Evolutionary conservation across 2,888 invertebrate species (phyloP).

Genomic region (Tenthredo scrophulariae): DNA sequence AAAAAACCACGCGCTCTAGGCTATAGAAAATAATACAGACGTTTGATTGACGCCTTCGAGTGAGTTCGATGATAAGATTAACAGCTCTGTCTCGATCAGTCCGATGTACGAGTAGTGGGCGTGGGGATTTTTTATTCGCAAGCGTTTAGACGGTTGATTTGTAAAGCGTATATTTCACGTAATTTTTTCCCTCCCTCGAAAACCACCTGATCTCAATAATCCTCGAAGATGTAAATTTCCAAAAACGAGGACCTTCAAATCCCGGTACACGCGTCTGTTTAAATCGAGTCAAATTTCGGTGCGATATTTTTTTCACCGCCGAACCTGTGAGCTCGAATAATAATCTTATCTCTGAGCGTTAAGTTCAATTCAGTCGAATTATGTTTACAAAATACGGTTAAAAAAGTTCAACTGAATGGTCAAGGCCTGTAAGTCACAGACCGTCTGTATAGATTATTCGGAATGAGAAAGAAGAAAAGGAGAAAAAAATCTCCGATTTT

Average conservation of each 20-base stretch:
- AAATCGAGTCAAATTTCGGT: not conserved
- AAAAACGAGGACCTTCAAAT: too few relatives aligned
- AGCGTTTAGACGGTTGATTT: not conserved
- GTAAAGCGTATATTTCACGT: too few relatives aligned
- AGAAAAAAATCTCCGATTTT: conserved; percentile 57
- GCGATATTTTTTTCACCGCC: not conserved
- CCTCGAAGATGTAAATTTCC: too few relatives aligned
- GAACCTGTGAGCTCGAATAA: not conserved
- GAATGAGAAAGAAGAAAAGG: conserved; percentile 63
- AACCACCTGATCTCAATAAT: too few relatives aligned
- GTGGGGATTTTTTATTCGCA: not conserved
- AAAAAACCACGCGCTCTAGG: not conserved
- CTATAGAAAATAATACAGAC: not conserved
- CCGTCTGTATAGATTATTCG: not conserved
- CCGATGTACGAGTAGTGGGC: not conserved
- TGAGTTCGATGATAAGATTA: conserved; percentile 29
- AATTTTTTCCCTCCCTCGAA: too few relatives aligned
- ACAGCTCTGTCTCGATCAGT: not conserved
- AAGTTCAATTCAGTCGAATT: not conserved
- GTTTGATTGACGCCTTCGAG: conserved; percentile 23
- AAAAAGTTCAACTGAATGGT: conserved; percentile 46
- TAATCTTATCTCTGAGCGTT: conserved; percentile 27
- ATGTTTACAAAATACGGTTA: conserved; percentile 36
- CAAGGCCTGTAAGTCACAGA: conserved; percentile 27
- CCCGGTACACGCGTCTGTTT: too few relatives aligned